phyloP scores from a whole-genome alignment of 2,113 vertebrate species.

The Sigmodon hispidus region DNA sequence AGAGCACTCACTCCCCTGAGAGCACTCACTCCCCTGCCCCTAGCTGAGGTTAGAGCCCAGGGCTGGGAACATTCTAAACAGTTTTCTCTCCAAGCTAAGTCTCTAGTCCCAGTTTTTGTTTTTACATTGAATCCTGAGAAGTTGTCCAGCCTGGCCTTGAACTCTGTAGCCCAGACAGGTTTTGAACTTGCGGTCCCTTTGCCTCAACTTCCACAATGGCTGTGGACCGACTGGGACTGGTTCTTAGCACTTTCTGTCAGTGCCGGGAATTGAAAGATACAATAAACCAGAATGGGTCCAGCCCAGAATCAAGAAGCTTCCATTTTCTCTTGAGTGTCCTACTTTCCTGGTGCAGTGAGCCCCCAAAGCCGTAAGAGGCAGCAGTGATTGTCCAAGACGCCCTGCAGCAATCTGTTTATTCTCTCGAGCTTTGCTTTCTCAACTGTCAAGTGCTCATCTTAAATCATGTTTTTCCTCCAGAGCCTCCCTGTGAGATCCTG shows the following conservation, averaged over 20 bases:
- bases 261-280: constrained; percentile 1
- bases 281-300: not conserved
- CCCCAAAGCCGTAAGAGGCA: constrained; percentile 31
- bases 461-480: constrained; percentile 40
- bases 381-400: constrained; percentile 10
- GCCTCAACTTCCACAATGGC: not conserved
- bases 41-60: not conserved
- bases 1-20: too few species aligned
- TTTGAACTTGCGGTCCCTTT: not conserved
- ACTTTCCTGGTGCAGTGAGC: constrained; percentile 53
- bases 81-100: not conserved
- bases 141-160: not conserved
- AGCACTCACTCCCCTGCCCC: not conserved
- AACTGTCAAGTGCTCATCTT: constrained; percentile 32
- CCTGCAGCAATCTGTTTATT: constrained; percentile 21
- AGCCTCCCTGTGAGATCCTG: constrained; percentile 22
- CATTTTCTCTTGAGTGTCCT: constrained; percentile 59
- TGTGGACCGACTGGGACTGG: not conserved
- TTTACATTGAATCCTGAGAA: not conserved
- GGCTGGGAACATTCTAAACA: too few species aligned
- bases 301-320: constrained; percentile 50
- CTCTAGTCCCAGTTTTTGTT: not conserved
- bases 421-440: constrained; percentile 52
- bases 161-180: not conserved
- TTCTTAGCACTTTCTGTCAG: not conserved